Conservation (phyloP, 2,888 invertebrate genomes). For the Catotricha subobsoleta region DNA sequence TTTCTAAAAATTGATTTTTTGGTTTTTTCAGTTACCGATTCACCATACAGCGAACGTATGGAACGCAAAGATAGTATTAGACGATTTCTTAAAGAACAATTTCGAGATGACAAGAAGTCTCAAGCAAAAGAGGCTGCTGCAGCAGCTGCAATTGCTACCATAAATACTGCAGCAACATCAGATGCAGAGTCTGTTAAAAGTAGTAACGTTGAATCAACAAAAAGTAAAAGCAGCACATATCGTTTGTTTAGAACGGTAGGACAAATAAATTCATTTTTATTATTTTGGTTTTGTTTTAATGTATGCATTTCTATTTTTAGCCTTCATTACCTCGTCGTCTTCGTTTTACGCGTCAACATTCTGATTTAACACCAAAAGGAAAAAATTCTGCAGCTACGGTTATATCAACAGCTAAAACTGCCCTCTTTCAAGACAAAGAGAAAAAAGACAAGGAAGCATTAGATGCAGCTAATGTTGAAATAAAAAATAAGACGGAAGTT, state of each 20-base stretch:
- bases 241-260: constrained; percentile 14
- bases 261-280: background rate
- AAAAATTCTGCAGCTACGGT: background rate
- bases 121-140: constrained; percentile 15
- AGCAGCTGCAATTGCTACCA: constrained; percentile 19
- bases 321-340: constrained; percentile 28
- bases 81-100: constrained; percentile 25
- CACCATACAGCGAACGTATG: constrained; percentile 11
- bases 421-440: constrained; percentile 1
- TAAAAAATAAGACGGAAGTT: constrained; percentile 33
- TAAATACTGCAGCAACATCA: background rate
- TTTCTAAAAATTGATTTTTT: constrained; percentile 2
- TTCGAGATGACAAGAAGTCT: background rate
- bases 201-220: background rate
- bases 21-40: constrained; percentile 11
- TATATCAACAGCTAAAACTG: background rate
- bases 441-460: constrained; percentile 27
- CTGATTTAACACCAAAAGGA: constrained; percentile 19
- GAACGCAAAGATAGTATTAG: constrained; percentile 29
- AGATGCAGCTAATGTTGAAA: constrained; percentile 27
- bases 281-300: background rate
- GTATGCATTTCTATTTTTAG: too few species aligned
- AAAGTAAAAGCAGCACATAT: constrained; percentile 8
- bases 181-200: background rate
- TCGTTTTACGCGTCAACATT: constrained; percentile 20